Evolutionary conservation across 2,113 vertebrate species (phyloP).

Genomic region (Anolis sagrei): DNA sequence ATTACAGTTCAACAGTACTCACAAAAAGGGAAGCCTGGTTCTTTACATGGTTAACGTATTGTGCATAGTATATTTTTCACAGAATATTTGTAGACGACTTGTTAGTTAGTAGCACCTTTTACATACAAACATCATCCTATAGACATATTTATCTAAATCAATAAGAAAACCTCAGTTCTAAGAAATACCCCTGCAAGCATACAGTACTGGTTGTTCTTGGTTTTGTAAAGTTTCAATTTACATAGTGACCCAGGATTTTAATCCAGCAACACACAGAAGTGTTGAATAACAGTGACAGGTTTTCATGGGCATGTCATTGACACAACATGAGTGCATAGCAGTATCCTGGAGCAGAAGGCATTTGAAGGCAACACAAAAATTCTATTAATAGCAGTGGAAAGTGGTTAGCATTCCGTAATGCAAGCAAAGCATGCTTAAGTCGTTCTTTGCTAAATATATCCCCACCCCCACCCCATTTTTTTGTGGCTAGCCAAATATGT

Average conservation of each 20-base stretch:
- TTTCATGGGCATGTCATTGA: constrained; percentile 46
- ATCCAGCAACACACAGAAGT: constrained; percentile 59
- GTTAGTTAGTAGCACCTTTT: constrained; percentile 58
- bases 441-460: constrained; percentile 61
- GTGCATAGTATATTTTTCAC: constrained; percentile 40
- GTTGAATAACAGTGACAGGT: constrained; percentile 56
- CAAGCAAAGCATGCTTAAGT: constrained; percentile 70
- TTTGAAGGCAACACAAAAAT: constrained; percentile 26
- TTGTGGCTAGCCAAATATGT: constrained; percentile 50
- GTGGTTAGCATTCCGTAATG: constrained; percentile 65
- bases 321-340: constrained; percentile 53
- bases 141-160: constrained; percentile 66
- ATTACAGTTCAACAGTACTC: constrained; percentile 32
- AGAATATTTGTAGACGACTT: constrained; percentile 27
- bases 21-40: constrained; percentile 36
- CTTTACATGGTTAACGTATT: constrained; percentile 49
- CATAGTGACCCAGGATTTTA: constrained; percentile 68
- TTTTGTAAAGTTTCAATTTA: constrained; percentile 74
- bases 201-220: constrained; percentile 64
- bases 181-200: constrained; percentile 71
- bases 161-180: constrained; percentile 73
- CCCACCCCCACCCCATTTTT: constrained; percentile 46
- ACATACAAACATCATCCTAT: constrained; percentile 61
- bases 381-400: constrained; percentile 51
- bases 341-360: constrained; percentile 15